Base-by-base conservation (phyloP, 2,797 vertebrate species). In the Falco novaeseelandiae region DNA sequence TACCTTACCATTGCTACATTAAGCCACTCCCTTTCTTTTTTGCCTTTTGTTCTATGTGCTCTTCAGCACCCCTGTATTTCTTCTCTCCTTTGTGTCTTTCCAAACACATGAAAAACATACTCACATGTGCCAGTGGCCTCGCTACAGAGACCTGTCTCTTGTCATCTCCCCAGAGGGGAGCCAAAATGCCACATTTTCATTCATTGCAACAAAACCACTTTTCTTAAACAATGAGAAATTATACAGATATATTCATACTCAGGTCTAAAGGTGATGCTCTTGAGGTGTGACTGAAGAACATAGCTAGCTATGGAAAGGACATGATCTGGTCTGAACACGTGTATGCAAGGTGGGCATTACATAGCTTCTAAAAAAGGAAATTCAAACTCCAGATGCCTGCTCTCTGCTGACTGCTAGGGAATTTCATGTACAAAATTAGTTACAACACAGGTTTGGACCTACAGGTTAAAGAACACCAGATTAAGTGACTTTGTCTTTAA, bases 181-280 rank as follows among this genome's bases (percentile, higher is more conserved):
- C 22, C 84, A 92, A 89, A 94, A 95, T 26, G 20, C 58, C 58
- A 42, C 63, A 30, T 93, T 95, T 96, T 91, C 46, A 90, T 92
- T 93, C 55, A 77, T 46, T 77, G 40, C n/a, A 36, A 73, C 54
- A 88, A 83, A 91, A 71, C 27, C 16, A 52, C 46, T 90, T 93
- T 80, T 57, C 55, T 89, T 93, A 93, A 65, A 90, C 65, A 84
- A 59, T 71, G 42, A 93, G 57, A 89, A 94, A 83, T 86, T 73
- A 81, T 46, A 63, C 20, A 71, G 77, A 29, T 12, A 1, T 62
- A 73, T 86, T 85, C 48, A 85, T 92, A 96, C 87, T 83, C 73
- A 77, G 77, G 57, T 48, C 69, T 72, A 89, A 96, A 94, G 15
- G 65, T 92, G 86, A 85, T 61, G 66, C 84, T 97, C 58, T 80